Evolutionary conservation across 2,113 vertebrate species (phyloP), one percentile per base, ranked within the genome.

Genomic region (Cyrtonyx montezumae): DNA sequence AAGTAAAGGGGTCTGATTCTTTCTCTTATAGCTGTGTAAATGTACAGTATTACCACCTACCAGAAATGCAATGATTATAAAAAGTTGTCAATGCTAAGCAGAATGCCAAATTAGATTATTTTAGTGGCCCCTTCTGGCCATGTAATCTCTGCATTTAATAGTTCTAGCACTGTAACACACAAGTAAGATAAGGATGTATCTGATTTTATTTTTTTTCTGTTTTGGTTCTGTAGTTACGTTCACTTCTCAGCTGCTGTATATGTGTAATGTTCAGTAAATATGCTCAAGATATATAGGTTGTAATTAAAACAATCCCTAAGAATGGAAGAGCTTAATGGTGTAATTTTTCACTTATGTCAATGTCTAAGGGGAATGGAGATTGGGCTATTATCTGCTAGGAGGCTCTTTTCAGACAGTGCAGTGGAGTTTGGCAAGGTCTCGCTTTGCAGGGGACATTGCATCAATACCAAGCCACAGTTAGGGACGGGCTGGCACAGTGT

Each of bases 271-370:
- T 85, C 71, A 71, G 46, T 78, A 65, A 89, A 92, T 75, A 90
- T 30, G 15, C 51, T 56, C 8, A 85, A 83, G 91, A 95, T 94
- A 43, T 61, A 94, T 63, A 68, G 73, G 58, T 48, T 88, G 65
- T 85, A 95, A 80, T 94, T 94, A 92, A 94, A 95, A 70, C 76
- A 70, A 73, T 46, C 76, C 77, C 12, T 79, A 80, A 90, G 90
- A 94, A 82, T 83, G 71, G 32, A 77, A 36, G 65, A 77, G 63
- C 65, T 68, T 96, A 95, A 95, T 89, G 75, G 87, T 70, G 79
- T 85, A 87, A 82, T 94, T 93, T 91, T 96, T 96, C 94, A 96
- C 25, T 83, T 49, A 74, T 85, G 84, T 90, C 92, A 91, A 1
- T 71, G 59, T 85, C 92, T 89, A 68, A 91, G 94, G 94, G 75